Percentiles rank a stretch among this genome's conserved stretches.
Conservation (phyloP, 2,797 vertebrate species). For the Gastrophryne carolinensis region DNA sequence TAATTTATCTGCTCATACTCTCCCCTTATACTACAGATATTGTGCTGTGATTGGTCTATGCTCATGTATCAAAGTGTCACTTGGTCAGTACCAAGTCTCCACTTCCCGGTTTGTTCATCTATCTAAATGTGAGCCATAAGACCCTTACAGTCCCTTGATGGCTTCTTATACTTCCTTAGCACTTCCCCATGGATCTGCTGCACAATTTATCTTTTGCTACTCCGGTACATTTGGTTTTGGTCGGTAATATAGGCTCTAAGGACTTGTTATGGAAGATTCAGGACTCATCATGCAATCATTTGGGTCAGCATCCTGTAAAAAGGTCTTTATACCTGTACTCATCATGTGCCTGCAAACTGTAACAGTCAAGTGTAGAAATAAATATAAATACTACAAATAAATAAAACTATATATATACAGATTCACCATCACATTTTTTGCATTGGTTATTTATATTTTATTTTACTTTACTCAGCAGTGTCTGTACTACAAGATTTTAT, state of each 20-base stretch:
- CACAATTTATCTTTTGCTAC: slow-evolving; percentile 42
- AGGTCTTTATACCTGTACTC: slow-evolving; percentile 42
- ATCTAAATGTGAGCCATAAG: slow-evolving; percentile 81
- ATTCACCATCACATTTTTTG: background rate
- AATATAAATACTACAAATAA: slow-evolving; percentile 39
- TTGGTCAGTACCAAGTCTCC: slow-evolving; percentile 78
- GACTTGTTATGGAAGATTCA: slow-evolving; percentile 15
- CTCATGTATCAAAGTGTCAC: slow-evolving; percentile 72
- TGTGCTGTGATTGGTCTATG: slow-evolving; percentile 66
- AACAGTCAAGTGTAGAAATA: slow-evolving; percentile 44
- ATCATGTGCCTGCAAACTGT: slow-evolving; percentile 57
- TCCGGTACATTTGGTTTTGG: slow-evolving; percentile 31
- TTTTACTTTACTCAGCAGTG: slow-evolving; percentile 48
- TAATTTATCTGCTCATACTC: slow-evolving; percentile 53
- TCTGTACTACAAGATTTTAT: slow-evolving; percentile 63
- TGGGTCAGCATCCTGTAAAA: slow-evolving; percentile 51
- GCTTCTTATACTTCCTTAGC: slow-evolving; percentile 67
- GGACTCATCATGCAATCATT: slow-evolving; percentile 55
- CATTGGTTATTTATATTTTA: slow-evolving; percentile 8
- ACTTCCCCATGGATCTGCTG: slow-evolving; percentile 61
- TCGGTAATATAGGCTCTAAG: slow-evolving; percentile 47
- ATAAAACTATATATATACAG: slow-evolving; percentile 55
- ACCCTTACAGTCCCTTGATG: slow-evolving; percentile 64
- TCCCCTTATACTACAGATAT: slow-evolving; percentile 67
- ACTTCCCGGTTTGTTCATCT: slow-evolving; percentile 75